Evolutionary conservation across 2,797 vertebrate genomes (phyloP).

Genomic region (Girardinus metallicus): DNA sequence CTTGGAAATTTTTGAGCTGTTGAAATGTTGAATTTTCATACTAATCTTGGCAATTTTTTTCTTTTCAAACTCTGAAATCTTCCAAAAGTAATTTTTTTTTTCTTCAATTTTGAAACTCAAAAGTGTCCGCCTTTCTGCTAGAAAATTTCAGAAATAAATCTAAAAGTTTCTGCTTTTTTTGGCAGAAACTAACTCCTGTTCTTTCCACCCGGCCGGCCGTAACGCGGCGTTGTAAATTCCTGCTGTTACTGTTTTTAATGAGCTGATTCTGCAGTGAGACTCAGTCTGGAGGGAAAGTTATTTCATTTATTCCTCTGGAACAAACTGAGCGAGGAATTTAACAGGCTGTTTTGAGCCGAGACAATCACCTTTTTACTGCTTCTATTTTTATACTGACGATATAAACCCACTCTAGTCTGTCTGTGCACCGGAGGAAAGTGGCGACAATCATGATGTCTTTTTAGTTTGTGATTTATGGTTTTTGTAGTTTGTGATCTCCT

Average conservation of each 20-base stretch:
- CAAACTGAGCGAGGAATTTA: neutral
- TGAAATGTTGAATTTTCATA: too few relatives aligned
- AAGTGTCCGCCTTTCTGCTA: too few relatives aligned
- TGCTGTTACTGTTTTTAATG: slow-evolving; percentile 13
- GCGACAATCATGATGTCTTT: slow-evolving; percentile 58
- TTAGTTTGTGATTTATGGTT: slow-evolving; percentile 25
- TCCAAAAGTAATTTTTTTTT: too few relatives aligned
- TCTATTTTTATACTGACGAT: slow-evolving; percentile 46
- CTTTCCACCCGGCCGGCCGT: too few relatives aligned
- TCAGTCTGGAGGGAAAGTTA: neutral
- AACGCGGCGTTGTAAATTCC: neutral
- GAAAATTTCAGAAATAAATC: too few relatives aligned
- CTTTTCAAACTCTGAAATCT: too few relatives aligned
- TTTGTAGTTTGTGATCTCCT: slow-evolving; percentile 38
- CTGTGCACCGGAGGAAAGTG: slow-evolving; percentile 39
- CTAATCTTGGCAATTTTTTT: too few relatives aligned
- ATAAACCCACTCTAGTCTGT: slow-evolving; percentile 16
- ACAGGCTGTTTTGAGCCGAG: slow-evolving; percentile 26
- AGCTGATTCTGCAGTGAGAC: neutral
- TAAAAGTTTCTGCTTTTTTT: too few relatives aligned
- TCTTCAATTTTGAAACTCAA: too few relatives aligned
- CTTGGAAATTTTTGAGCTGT: too few relatives aligned
- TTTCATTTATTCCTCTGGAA: neutral
- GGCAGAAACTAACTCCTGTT: too few relatives aligned
- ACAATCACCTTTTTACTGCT: slow-evolving; percentile 49